A percentile compares a stretch with the other conserved stretches of the same genome.
These are phyloP conservation scores for Dicrurus megarhynchus DNA, from an alignment of 2,113 vertebrate genomes.

Conservation along the genomic window DNA sequence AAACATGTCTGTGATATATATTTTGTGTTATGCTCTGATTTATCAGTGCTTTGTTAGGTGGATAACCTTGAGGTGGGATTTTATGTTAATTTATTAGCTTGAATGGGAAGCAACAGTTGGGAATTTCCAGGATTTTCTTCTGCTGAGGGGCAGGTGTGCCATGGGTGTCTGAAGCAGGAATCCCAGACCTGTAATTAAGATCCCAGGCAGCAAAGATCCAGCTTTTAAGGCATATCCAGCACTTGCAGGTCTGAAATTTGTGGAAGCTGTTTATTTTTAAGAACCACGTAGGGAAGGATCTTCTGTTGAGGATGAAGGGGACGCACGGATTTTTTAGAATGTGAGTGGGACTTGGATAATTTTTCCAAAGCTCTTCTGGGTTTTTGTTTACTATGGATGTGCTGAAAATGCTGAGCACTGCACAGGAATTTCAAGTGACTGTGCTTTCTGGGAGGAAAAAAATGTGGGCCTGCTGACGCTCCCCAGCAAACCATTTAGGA, in stretches of 20 bases:
- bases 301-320: background rate
- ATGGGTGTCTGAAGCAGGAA: background rate
- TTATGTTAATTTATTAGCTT: background rate
- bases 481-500: background rate
- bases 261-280: background rate
- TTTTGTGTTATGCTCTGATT: background rate
- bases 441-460: background rate
- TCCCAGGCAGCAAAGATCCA: background rate
- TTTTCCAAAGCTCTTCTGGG: background rate
- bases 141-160: background rate
- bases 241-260: background rate
- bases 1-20: accelerated
- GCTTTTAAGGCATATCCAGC: background rate
- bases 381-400: background rate
- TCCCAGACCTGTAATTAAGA: background rate
- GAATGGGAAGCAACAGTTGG: background rate
- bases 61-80: background rate
- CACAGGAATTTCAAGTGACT: background rate
- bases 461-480: background rate
- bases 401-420: background rate
- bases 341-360: background rate
- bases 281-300: accelerated
- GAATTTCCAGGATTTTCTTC: background rate
- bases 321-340: accelerated
- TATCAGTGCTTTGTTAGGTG: background rate